Conservation (phyloP, 2,888 invertebrate genomes). For the Amaurobius ferox region DNA sequence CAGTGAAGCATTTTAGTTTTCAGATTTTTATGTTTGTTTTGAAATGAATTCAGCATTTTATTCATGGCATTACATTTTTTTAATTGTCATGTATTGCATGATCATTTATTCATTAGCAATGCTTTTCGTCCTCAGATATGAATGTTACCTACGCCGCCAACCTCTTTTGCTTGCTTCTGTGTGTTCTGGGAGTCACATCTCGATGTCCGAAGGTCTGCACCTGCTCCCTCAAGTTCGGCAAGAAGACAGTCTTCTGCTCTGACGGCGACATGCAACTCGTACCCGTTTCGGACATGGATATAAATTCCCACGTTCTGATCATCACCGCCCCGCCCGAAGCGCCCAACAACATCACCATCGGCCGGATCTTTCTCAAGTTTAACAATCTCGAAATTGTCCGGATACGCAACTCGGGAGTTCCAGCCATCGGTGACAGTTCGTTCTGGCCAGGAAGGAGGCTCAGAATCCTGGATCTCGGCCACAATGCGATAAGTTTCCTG, state of each 20-base stretch:
- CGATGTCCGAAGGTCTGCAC: slow-evolving; percentile 53
- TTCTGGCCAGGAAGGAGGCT: slow-evolving; percentile 81
- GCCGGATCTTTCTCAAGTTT: slow-evolving; percentile 83
- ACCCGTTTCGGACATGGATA: slow-evolving; percentile 83
- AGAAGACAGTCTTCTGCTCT: slow-evolving; percentile 81
- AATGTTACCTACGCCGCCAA: too few species aligned
- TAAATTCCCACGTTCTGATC: slow-evolving; percentile 82
- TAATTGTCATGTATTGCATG: too few species aligned
- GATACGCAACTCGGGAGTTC: slow-evolving; percentile 82
- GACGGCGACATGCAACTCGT: slow-evolving; percentile 81
- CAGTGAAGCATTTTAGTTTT: too few species aligned
- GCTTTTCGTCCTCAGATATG: too few species aligned
- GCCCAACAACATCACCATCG: slow-evolving; percentile 82
- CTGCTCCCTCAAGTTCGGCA: slow-evolving; percentile 78
- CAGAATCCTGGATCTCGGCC: slow-evolving; percentile 82
- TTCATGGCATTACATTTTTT: too few species aligned
- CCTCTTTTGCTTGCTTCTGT: neutral
- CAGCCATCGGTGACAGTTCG: slow-evolving; percentile 87
- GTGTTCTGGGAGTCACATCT: neutral
- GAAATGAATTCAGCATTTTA: too few species aligned
- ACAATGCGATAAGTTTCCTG: slow-evolving; percentile 84
- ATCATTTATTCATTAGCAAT: too few species aligned
- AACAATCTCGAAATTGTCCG: slow-evolving; percentile 83
- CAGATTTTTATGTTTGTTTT: too few species aligned
- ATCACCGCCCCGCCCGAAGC: slow-evolving; percentile 82